Evolutionary conservation across 2,797 vertebrate genomes (phyloP).

Genomic region (Delichon dasypus): DNA sequence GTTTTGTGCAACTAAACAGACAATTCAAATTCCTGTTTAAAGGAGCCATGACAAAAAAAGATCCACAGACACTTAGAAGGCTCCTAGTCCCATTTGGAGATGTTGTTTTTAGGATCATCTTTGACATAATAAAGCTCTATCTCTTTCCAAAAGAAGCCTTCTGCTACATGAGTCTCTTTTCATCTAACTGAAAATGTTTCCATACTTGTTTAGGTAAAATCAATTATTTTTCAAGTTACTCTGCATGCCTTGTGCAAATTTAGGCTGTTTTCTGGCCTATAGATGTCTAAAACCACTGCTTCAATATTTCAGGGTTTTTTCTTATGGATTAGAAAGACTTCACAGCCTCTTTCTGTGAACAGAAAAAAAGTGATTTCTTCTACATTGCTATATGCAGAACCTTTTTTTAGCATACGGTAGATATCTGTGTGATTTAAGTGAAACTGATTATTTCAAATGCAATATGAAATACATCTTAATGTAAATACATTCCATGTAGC

Average conservation of each 20-base stretch:
- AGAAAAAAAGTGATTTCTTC: slow-evolving; percentile 33
- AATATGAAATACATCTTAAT: slow-evolving; percentile 59
- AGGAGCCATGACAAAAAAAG: neutral
- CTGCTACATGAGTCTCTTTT: neutral
- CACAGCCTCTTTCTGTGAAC: neutral
- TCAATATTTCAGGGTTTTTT: slow-evolving; percentile 29
- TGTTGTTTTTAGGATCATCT: neutral
- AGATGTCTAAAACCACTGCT: neutral
- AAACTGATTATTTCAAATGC: slow-evolving; percentile 53
- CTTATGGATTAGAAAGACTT: slow-evolving; percentile 44
- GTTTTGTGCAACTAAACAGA: neutral
- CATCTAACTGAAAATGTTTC: neutral
- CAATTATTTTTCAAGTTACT: neutral
- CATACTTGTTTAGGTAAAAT: slow-evolving; percentile 32
- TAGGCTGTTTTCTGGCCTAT: neutral
- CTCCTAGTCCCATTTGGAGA: neutral
- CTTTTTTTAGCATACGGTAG: slow-evolving; percentile 28
- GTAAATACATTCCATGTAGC: slow-evolving; percentile 54
- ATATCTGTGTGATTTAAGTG: slow-evolving; percentile 43
- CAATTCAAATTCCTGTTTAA: neutral
- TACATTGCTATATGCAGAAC: neutral
- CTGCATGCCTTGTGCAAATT: neutral
- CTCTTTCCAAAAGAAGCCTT: neutral
- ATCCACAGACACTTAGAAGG: neutral
- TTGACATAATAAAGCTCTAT: neutral